phyloP scores from a whole-genome alignment of 2,888 invertebrate genomes.

The Drosophila planitibia region DNA sequence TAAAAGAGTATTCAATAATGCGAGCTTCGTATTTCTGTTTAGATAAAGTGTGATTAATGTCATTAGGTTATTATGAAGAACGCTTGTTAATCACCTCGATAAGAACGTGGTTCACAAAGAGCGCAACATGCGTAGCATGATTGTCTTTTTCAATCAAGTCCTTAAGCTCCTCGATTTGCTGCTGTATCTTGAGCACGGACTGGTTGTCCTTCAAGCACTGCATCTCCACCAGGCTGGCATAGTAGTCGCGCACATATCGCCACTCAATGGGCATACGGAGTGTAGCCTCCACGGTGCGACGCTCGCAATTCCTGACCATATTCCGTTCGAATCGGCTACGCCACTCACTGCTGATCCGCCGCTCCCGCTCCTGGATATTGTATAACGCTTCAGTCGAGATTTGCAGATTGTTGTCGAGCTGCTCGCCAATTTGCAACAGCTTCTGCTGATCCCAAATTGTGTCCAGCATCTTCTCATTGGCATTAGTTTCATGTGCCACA shows the following conservation, averaged over 20 bases:
- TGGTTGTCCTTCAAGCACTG: constrained; percentile 15
- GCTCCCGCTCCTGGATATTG: not conserved
- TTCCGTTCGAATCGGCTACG: not conserved
- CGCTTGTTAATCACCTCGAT: constrained; percentile 21
- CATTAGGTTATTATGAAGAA: not conserved
- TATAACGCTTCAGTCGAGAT: not conserved
- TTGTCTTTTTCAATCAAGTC: not conserved
- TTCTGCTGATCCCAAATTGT: constrained; percentile 32
- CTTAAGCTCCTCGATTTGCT: constrained; percentile 11
- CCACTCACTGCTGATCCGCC: not conserved
- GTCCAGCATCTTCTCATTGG: constrained; percentile 1
- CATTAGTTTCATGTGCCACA: constrained; percentile 6
- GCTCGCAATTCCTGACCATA: not conserved
- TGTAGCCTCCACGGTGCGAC: not conserved
- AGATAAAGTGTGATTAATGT: not conserved
- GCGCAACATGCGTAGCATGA: not conserved
- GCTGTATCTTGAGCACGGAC: constrained; percentile 1
- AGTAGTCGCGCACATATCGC: constrained; percentile 38
- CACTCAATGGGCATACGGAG: constrained; percentile 41
- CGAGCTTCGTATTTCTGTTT: constrained; percentile 24
- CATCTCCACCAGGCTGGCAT: constrained; percentile 26
- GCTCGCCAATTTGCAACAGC: constrained; percentile 32
- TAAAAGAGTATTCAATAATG: not conserved
- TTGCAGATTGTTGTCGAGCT: constrained; percentile 10
- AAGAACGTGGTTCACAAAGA: constrained; percentile 1